Evolutionary conservation across 2,888 invertebrate species (phyloP).

Genomic region (Trichacis sp.): DNA sequence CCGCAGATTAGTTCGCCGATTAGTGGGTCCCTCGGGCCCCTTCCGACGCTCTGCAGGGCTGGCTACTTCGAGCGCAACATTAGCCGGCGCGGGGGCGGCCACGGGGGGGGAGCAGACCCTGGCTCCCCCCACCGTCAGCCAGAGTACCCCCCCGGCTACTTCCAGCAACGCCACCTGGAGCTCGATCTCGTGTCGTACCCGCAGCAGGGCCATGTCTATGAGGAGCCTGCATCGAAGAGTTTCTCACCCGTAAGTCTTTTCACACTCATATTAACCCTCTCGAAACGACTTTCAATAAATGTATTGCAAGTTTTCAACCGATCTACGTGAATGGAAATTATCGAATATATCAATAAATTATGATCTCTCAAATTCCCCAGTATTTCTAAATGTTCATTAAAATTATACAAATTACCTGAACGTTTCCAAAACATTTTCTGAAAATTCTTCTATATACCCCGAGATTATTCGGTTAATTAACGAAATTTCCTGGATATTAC

Average conservation of each 20-base stretch:
- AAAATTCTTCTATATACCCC: no score
- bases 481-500: no score
- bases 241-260: conserved; percentile 67
- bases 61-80: conserved; percentile 51
- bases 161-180: conserved; percentile 45
- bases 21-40: conserved; percentile 73
- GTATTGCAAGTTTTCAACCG: no score
- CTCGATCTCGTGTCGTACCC: conserved; percentile 52
- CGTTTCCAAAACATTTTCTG: no score
- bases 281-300: no score
- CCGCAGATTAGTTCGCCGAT: conserved; percentile 65
- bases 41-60: conserved; percentile 57
- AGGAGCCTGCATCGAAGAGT: conserved; percentile 65
- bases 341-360: no score
- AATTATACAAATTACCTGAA: no score
- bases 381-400: no score
- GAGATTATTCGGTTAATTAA: no score
- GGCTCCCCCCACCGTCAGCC: conserved; percentile 52
- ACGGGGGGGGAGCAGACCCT: conserved; percentile 52
- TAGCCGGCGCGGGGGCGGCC: conserved; percentile 50
- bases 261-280: no score
- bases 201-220: conserved; percentile 64
- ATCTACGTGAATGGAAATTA: no score
- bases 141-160: conserved; percentile 46
- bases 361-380: no score